These are phyloP conservation scores for Drosophila bipectinata DNA, from an alignment of 1,140 invertebrate species.

Conservation along the genomic window DNA sequence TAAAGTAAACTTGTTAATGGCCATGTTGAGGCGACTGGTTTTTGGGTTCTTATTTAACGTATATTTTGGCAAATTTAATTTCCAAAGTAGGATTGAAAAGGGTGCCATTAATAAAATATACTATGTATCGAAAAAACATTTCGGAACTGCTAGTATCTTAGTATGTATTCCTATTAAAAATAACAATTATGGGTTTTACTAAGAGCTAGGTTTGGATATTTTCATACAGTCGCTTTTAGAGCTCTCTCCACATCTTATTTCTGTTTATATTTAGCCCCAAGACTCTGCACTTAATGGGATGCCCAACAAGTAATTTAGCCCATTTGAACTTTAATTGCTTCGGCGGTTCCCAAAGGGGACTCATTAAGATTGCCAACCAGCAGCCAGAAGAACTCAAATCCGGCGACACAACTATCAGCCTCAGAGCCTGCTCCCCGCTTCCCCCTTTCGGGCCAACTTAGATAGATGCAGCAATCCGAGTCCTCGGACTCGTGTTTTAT, in stretches of 20 bases:
- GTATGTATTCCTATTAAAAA: neutral
- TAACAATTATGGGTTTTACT: neutral
- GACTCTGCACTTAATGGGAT: slow-evolving; percentile 27
- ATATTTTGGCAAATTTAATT: slow-evolving; percentile 1
- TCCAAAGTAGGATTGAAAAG: neutral
- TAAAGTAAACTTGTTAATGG: slow-evolving; percentile 48
- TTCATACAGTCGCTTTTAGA: neutral
- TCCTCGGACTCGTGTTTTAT: slow-evolving; percentile 69
- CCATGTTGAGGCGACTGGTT: slow-evolving; percentile 10
- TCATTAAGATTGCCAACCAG: slow-evolving; percentile 50
- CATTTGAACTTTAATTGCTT: slow-evolving; percentile 54
- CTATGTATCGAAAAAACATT: no score
- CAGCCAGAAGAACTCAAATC: slow-evolving; percentile 44
- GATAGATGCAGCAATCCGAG: slow-evolving; percentile 49
- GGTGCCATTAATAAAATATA: neutral
- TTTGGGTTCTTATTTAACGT: neutral
- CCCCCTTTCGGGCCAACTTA: neutral
- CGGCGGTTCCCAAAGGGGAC: slow-evolving; percentile 50
- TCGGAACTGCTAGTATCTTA: no score
- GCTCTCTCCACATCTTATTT: neutral
- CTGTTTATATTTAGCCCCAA: slow-evolving; percentile 20
- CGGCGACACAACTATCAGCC: slow-evolving; percentile 43
- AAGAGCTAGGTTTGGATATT: neutral
- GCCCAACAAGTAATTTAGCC: slow-evolving; percentile 46
- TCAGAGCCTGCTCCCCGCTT: neutral